These are phyloP conservation scores for Eupithecia abbreviata DNA, from an alignment of 2,888 invertebrate genomes.

Conservation along the genomic window DNA sequence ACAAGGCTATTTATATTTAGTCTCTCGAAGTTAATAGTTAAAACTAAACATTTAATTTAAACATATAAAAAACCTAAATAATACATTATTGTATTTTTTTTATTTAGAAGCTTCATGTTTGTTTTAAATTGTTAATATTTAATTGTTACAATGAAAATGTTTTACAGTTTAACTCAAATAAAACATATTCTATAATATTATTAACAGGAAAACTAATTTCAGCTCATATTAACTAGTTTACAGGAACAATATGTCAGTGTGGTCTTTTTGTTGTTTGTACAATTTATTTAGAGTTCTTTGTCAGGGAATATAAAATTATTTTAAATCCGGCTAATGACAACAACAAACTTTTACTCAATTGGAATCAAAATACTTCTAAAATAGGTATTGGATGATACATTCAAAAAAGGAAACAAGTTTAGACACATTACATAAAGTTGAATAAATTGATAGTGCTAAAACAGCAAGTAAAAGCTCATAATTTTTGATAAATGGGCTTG, in stretches of 20 bases:
- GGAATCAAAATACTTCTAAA: not conserved
- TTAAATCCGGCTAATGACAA: not conserved
- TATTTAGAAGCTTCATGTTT: not conserved
- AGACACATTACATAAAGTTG: not conserved
- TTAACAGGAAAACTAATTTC: not conserved
- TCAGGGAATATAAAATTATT: not conserved
- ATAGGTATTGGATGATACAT: not conserved
- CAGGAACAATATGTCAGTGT: not conserved
- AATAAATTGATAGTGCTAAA: not conserved
- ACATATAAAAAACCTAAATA: not conserved
- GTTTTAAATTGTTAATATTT: not conserved
- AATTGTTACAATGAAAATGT: not conserved
- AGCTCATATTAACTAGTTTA: not conserved
- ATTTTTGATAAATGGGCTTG: conserved; percentile 34
- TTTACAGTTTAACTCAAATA: not conserved
- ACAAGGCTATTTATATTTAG: not conserved
- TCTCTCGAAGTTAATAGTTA: not conserved
- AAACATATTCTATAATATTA: not conserved
- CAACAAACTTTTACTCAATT: not conserved
- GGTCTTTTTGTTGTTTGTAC: not conserved
- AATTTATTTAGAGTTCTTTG: not conserved
- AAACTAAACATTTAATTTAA: not conserved
- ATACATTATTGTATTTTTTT: not conserved
- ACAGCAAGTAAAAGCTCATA: conserved; percentile 1
- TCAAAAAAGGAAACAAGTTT: not conserved